Evolutionary conservation across 1,140 invertebrate species (phyloP), one percentile per base, ranked within the genome.

Genomic region (Heliconius hewitsoni): DNA sequence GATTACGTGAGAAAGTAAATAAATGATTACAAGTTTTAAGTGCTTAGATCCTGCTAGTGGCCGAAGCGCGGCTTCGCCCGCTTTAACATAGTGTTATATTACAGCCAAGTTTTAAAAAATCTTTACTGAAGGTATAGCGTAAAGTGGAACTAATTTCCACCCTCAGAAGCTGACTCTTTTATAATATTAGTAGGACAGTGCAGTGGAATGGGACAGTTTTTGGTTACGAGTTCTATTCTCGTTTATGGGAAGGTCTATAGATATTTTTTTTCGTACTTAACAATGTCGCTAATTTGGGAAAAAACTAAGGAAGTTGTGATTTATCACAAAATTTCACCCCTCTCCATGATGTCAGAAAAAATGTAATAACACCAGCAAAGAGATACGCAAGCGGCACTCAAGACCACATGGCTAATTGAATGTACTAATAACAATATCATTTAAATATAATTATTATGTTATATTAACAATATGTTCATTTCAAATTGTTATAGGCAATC

Each of bases 1-100:
- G 60, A 66, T 66, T 66, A 66, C 60, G 60, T 66, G 60, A 66
- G 60, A 66, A 66, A 66, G 60, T 66, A 66, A 66, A 66, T 66
- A 66, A 66, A 66, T 66, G 60, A 66, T 66, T 30, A 30, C 60
- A 66, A 66, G 27, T 30, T 66, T 66, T 66, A 66, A 30, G 60
- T 66, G 60, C 27, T 66, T 66, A 30, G 23, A 60, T 23, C 1
- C 19, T 60, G n/a, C 42, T 46, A 46, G 42, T 0, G 13, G 16
- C 13, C 3, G 1, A 46, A 16, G 42, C 1, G 13, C 42, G 13
- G 42, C 13, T 46, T 46, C 42, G 13, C 13, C 42, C 42, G 42
- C 42, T 46, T 46, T 1, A 46, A 46, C 3, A 4, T 16, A 16
- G 42, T 16, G 42, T 46, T 46, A 46, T 46, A 1, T 46, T 46